phyloP scores from a whole-genome alignment of 2,113 vertebrate species.

The Neomonachus schauinslandi region DNA sequence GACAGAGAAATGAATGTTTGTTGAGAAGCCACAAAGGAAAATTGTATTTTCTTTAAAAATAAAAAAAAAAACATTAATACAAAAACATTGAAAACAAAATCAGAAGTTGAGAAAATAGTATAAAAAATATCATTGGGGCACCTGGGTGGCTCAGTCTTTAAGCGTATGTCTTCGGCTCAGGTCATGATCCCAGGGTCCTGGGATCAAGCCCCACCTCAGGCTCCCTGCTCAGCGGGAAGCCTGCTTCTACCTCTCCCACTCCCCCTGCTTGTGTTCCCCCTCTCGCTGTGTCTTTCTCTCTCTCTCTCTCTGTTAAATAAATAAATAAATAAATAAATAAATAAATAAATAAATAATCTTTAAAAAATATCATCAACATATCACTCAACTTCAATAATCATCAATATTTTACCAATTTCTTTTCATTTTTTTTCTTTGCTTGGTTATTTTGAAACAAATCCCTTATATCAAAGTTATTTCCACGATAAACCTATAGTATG shows the following conservation, averaged over 20 bases:
- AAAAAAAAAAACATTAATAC: too few relatives aligned
- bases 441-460: slow-evolving; percentile 1
- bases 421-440: not conserved
- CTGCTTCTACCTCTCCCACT: too few relatives aligned
- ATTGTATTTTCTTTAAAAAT: not conserved
- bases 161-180: too few relatives aligned
- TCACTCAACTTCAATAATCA: not conserved
- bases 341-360: too few relatives aligned
- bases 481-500: not conserved
- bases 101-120: not conserved
- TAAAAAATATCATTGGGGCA: not conserved
- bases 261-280: too few relatives aligned
- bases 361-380: not conserved
- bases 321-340: too few relatives aligned
- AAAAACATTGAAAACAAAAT: not conserved
- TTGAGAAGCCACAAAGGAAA: not conserved
- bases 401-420: not conserved
- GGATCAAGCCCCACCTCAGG: too few relatives aligned
- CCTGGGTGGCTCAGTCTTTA: too few relatives aligned
- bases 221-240: too few relatives aligned
- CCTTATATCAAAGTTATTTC: not conserved
- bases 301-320: too few relatives aligned
- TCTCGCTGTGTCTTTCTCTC: too few relatives aligned
- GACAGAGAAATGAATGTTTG: not conserved
- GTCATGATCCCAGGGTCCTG: too few relatives aligned